Percentiles rank a stretch among this genome's conserved stretches.
Evolutionary conservation across 1,140 invertebrate genomes (phyloP).

Genomic region (Drosophila seguyi): DNA sequence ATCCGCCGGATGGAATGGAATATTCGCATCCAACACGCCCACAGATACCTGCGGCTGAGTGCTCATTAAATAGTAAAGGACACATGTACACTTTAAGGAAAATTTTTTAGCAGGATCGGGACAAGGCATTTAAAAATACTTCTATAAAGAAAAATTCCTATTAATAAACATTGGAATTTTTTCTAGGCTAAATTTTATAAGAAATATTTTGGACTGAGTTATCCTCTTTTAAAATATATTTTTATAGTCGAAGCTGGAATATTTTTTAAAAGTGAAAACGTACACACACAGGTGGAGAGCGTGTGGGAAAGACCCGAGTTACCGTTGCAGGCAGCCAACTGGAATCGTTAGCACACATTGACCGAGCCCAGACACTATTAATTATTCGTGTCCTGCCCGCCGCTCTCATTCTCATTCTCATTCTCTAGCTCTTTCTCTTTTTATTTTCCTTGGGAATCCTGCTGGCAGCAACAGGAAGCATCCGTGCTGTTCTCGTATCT

Average conservation of each 20-base stretch:
- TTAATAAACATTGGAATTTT: neutral
- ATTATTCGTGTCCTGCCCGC: slow-evolving; percentile 57
- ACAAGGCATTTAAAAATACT: neutral
- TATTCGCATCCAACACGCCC: slow-evolving; percentile 30
- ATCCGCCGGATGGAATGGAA: slow-evolving; percentile 27
- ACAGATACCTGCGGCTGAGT: slow-evolving; percentile 57
- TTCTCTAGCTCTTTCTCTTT: neutral
- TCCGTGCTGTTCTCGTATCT: slow-evolving; percentile 3
- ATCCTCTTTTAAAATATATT: neutral
- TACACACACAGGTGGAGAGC: slow-evolving; percentile 17
- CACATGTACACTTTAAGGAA: slow-evolving; percentile 7
- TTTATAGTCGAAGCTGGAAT: too few species aligned
- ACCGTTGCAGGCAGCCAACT: slow-evolving; percentile 43
- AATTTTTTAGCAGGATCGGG: neutral
- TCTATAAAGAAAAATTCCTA: neutral
- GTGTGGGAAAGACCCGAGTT: slow-evolving; percentile 34
- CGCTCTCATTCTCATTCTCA: neutral
- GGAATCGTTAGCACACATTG: slow-evolving; percentile 63
- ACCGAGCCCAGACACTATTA: slow-evolving; percentile 62
- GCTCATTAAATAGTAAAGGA: slow-evolving; percentile 74
- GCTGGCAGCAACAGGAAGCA: slow-evolving; percentile 50
- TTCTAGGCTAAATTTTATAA: fast-evolving
- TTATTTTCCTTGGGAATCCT: slow-evolving; percentile 10
- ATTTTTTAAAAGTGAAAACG: too few species aligned
- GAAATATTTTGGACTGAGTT: neutral